These are phyloP conservation scores for Brachionichthys hirsutus DNA, from an alignment of 2,113 vertebrate genomes.

Conservation along the genomic window DNA sequence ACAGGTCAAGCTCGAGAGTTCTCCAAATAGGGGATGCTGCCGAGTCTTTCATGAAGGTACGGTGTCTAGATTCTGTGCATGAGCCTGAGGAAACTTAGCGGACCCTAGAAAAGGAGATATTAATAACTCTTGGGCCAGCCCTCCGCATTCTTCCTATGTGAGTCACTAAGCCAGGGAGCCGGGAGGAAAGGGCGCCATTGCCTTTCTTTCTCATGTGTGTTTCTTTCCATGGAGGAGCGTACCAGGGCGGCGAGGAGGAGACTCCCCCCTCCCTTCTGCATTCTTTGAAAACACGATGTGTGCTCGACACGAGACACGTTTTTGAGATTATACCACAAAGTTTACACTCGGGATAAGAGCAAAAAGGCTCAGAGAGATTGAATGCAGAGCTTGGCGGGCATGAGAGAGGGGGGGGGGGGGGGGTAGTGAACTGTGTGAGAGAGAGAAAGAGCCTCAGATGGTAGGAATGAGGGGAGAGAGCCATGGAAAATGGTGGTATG, in stretches of 20 bases:
- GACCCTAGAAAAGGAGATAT: slow-evolving; percentile 79
- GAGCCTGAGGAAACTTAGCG: slow-evolving; percentile 66
- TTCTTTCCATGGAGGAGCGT: slow-evolving; percentile 77
- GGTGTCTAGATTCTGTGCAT: slow-evolving; percentile 59
- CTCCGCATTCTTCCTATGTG: slow-evolving; percentile 76
- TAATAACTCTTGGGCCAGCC: slow-evolving; percentile 78
- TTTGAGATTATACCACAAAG: slow-evolving; percentile 8
- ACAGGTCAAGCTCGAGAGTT: slow-evolving; percentile 28
- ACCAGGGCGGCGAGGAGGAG: slow-evolving; percentile 47
- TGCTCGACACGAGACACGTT: slow-evolving; percentile 20
- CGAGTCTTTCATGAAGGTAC: slow-evolving; percentile 64
- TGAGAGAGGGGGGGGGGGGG: slow-evolving; percentile 5
- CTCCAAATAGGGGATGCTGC: slow-evolving; percentile 64
- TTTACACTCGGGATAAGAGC: slow-evolving; percentile 19
- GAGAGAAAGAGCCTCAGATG: slow-evolving; percentile 19
- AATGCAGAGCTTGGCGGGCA: background rate
- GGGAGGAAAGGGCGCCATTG: slow-evolving; percentile 50
- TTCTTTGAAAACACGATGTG: slow-evolving; percentile 27
- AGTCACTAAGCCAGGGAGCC: slow-evolving; percentile 72
- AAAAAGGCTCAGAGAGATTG: background rate
- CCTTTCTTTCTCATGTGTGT: slow-evolving; percentile 77
- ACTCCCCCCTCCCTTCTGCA: slow-evolving; percentile 47
- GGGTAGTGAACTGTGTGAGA: background rate
- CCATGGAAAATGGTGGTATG: slow-evolving; percentile 74
- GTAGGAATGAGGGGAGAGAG: slow-evolving; percentile 36